phyloP scores from a whole-genome alignment of 2,888 invertebrate species.

The Agrochola lota region DNA sequence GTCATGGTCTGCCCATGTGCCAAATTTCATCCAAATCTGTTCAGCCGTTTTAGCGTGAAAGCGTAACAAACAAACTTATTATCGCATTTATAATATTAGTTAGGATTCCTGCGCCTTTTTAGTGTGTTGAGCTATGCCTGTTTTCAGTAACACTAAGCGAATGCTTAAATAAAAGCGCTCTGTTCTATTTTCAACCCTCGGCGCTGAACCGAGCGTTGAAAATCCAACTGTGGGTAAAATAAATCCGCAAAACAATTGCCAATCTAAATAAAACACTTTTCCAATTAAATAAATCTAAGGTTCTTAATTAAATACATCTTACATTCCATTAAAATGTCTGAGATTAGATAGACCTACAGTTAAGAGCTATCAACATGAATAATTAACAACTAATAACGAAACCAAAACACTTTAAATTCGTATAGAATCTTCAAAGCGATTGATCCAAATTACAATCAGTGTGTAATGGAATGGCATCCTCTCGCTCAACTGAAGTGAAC shows the following conservation, averaged over 20 bases:
- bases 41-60: no score
- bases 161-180: background rate
- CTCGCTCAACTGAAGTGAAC: conserved; percentile 25
- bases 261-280: background rate
- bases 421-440: conserved; percentile 14
- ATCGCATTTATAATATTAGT: no score
- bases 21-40: no score
- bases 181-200: background rate
- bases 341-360: background rate
- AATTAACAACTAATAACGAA: conserved; percentile 23
- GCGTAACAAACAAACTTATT: no score
- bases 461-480: conserved; percentile 51
- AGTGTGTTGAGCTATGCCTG: no score
- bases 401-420: conserved; percentile 17
- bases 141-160: no score
- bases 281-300: conserved; percentile 11
- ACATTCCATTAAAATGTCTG: background rate
- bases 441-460: conserved; percentile 51
- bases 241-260: background rate
- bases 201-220: no score
- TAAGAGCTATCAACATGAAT: conserved; percentile 11
- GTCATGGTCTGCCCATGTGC: no score
- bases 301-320: conserved; percentile 17
- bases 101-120: no score
- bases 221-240: no score